Percentiles rank a stretch among this genome's conserved stretches.
These are phyloP conservation scores for Dusona sp. DNA, from an alignment of 2,888 invertebrate species.

Conservation along the genomic window DNA sequence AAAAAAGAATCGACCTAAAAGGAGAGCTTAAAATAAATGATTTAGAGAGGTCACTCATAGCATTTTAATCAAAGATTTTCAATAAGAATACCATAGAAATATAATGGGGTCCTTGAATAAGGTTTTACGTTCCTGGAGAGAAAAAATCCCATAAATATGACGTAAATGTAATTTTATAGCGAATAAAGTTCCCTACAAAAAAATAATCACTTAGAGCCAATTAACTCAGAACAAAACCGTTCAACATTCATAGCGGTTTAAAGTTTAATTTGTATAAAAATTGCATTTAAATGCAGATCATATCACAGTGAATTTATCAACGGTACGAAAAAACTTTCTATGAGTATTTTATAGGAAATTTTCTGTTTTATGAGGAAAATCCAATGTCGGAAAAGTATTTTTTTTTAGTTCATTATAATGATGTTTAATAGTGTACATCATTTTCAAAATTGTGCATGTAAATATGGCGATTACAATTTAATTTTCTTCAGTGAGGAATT, in stretches of 20 bases:
- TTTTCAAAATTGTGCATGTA: neutral
- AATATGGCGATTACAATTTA: conserved; percentile 7
- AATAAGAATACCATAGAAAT: neutral
- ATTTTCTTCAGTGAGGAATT: conserved; percentile 1
- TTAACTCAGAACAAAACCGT: neutral
- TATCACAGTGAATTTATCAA: neutral
- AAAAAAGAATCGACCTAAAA: too few species aligned
- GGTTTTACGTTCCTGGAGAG: neutral
- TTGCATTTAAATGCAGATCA: neutral
- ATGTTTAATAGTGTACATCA: neutral
- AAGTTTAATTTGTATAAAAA: neutral
- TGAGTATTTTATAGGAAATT: neutral
- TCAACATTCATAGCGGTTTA: neutral
- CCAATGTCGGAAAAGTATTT: neutral
- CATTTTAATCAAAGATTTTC: neutral
- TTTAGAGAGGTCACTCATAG: neutral
- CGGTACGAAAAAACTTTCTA: neutral
- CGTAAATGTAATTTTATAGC: neutral
- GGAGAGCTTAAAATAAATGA: too few species aligned
- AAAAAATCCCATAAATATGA: neutral
- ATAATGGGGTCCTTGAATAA: neutral
- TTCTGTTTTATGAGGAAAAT: neutral
- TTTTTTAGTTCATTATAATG: neutral
- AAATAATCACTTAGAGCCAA: neutral
- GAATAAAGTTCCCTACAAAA: neutral